Percentiles rank a stretch among this genome's conserved stretches.
Evolutionary conservation across 2,888 invertebrate genomes (phyloP).

Genomic region (Acanthosepion lycidas): DNA sequence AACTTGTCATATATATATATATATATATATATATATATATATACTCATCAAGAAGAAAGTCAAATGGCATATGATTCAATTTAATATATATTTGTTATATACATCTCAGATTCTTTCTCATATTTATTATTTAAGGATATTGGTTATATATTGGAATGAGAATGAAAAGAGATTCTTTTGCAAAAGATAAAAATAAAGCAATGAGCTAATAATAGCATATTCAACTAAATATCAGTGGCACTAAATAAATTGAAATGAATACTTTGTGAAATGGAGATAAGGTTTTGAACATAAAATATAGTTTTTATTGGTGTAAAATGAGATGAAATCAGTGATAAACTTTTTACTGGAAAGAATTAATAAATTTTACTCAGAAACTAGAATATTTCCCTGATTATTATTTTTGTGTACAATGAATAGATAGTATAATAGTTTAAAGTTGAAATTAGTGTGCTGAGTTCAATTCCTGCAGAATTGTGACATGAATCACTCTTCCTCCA

Average conservation of each 20-base stretch:
- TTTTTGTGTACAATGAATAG: no score
- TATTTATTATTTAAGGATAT: neutral
- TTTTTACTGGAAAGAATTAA: neutral
- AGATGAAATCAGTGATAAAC: neutral
- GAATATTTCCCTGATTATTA: neutral
- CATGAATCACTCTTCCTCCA: no score
- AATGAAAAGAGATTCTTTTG: constrained; percentile 16
- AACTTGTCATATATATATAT: neutral
- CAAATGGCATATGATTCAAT: neutral
- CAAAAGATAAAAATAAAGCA: neutral
- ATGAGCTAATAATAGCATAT: no score
- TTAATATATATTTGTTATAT: neutral
- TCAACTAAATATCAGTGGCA: neutral
- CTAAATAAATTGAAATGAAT: neutral
- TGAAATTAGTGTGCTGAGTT: no score
- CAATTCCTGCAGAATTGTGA: no score
- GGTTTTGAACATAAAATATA: neutral
- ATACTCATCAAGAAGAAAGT: neutral
- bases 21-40: neutral
- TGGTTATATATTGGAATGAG: neutral
- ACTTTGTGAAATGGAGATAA: neutral
- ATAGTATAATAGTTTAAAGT: no score
- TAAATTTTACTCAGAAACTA: neutral
- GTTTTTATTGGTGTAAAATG: neutral
- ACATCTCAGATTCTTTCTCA: neutral